Evolutionary conservation across 2,113 vertebrate genomes (phyloP).

Genomic region (Beaufortia kweichowensis): DNA sequence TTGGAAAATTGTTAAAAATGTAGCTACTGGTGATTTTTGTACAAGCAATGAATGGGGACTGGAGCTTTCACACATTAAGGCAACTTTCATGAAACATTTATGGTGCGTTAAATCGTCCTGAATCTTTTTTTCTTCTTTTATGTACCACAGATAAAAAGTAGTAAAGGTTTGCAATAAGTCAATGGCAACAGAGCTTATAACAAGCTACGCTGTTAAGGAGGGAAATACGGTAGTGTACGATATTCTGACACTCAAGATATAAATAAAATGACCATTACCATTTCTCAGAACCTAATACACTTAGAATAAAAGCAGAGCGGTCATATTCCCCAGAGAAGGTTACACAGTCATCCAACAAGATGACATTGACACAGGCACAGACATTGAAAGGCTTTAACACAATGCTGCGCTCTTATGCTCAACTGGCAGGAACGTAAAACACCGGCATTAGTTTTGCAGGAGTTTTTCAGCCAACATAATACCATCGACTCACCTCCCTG

Average conservation of each 20-base stretch:
- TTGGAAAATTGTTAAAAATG: no score
- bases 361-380: conserved; percentile 36
- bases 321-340: conserved; percentile 21
- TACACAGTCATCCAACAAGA: background rate
- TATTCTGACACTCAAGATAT: conserved; percentile 1
- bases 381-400: background rate
- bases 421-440: conserved; percentile 45
- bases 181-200: background rate
- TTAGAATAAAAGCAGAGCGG: background rate
- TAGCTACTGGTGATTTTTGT: no score
- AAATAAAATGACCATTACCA: background rate
- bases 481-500: conserved; percentile 55
- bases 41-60: no score
- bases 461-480: conserved; percentile 40
- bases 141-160: no score
- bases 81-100: no score
- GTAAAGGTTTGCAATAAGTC: no score
- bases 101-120: no score
- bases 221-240: background rate
- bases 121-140: no score
- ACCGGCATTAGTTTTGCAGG: conserved; percentile 49
- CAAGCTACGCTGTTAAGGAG: background rate
- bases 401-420: conserved; percentile 7
- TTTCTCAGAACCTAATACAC: conserved; percentile 9
- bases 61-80: no score